Evolutionary conservation across 1,140 invertebrate species (phyloP).

Genomic region (Arctopsyche grandis): DNA sequence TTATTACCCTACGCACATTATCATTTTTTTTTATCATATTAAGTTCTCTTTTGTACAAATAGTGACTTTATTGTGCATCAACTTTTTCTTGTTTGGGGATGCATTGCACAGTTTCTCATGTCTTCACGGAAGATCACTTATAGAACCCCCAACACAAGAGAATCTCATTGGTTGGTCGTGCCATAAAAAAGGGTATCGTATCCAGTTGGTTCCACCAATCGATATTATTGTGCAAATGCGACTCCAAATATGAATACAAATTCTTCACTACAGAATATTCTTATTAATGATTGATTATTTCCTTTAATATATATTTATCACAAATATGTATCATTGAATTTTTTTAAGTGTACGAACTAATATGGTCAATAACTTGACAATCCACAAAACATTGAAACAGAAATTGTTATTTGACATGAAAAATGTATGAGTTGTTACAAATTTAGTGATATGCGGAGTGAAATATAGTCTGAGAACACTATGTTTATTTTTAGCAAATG

Average conservation of each 20-base stretch:
- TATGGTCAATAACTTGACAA: no score
- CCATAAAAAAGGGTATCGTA: neutral
- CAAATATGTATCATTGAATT: neutral
- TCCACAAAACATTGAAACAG: no score
- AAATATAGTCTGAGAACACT: neutral
- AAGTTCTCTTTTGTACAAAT: conserved; percentile 52
- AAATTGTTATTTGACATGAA: neutral
- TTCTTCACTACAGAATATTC: neutral
- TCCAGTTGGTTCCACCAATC: neutral
- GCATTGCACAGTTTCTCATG: conserved; percentile 48
- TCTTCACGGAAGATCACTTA: conserved; percentile 55
- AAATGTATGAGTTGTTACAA: neutral
- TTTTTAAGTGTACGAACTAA: no score
- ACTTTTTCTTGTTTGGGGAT: conserved; percentile 40
- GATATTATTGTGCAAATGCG: conserved; percentile 33
- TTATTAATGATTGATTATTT: neutral
- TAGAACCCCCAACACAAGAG: conserved; percentile 40
- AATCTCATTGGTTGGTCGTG: conserved; percentile 16
- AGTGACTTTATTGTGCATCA: conserved; percentile 54
- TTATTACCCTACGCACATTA: conserved; percentile 47
- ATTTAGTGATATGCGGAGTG: neutral
- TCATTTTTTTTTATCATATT: conserved; percentile 34
- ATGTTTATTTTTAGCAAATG: neutral
- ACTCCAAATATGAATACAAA: conserved; percentile 8
- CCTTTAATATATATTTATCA: conserved; percentile 1